phyloP scores from a whole-genome alignment of 2,888 invertebrate genomes.

The Callyntrura sp. region DNA sequence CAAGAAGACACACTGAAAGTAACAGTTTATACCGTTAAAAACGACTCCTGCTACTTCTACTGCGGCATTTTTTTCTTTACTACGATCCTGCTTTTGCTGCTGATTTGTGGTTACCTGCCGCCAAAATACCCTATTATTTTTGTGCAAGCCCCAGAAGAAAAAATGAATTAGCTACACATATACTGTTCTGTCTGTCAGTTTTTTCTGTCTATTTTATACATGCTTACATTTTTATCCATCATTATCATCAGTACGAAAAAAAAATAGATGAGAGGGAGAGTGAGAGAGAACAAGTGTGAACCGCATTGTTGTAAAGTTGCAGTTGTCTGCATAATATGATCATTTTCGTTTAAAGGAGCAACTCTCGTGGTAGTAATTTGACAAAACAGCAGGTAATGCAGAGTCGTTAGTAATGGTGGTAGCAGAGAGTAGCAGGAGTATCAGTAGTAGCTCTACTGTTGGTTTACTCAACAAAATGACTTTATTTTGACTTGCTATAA shows the following conservation, averaged over 20 bases:
- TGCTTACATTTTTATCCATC: conserved; percentile 1
- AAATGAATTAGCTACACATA: no score
- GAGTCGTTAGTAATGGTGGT: no score
- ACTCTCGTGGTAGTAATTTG: no score
- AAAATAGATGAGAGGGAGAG: no score
- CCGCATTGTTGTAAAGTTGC: neutral
- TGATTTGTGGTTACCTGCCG: conserved; percentile 8
- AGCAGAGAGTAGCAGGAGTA: no score
- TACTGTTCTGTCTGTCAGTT: no score
- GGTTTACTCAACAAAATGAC: neutral
- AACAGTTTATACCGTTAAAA: conserved; percentile 1
- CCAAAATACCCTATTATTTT: neutral
- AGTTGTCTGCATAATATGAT: neutral
- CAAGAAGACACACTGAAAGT: neutral
- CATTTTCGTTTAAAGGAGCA: neutral
- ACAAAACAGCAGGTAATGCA: no score
- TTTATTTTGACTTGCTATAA: neutral
- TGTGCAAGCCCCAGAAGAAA: neutral
- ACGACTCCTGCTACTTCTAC: neutral
- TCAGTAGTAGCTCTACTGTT: no score
- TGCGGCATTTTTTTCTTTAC: neutral
- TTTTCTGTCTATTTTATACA: neutral
- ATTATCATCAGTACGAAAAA: no score
- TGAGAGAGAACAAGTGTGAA: conserved; percentile 1
- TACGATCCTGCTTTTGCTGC: neutral